These are phyloP conservation scores for Lethenteron camtschaticum DNA, from an alignment of 2,113 vertebrate genomes.

Conservation along the genomic window DNA sequence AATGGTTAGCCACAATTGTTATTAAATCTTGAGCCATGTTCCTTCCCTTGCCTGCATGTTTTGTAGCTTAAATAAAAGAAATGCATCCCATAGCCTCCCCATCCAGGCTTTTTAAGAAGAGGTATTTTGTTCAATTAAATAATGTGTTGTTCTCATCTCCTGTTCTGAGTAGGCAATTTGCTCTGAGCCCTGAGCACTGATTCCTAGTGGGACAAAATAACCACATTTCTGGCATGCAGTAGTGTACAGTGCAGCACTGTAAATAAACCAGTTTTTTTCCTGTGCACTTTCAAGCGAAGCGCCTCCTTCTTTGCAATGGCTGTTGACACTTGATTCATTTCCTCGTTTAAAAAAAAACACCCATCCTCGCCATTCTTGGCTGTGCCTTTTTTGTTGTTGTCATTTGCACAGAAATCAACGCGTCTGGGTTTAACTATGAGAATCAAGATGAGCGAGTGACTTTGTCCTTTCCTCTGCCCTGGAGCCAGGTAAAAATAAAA, in stretches of 20 bases:
- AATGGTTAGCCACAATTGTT: no score
- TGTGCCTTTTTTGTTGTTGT: constrained; percentile 12
- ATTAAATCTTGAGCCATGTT: no score
- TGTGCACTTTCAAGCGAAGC: neutral
- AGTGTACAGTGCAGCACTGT: neutral
- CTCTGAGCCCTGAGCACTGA: no score
- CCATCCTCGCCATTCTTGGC: neutral
- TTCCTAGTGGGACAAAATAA: neutral
- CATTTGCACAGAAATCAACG: constrained; percentile 52
- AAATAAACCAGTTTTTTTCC: neutral
- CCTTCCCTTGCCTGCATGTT: no score
- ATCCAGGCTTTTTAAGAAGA: no score
- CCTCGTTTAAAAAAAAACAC: neutral
- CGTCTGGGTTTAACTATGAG: constrained; percentile 95
- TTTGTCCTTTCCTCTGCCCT: constrained; percentile 72
- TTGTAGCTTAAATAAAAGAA: no score
- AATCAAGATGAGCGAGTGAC: constrained; percentile 98
- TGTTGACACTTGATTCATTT: neutral
- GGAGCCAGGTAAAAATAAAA: constrained; percentile 43
- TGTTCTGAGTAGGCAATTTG: no score
- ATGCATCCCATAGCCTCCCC: no score
- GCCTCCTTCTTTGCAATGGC: neutral
- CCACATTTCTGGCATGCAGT: neutral
- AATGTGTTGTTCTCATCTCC: no score
- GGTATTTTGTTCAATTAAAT: no score